Base-by-base conservation (phyloP, 2,888 invertebrate species). In the Cyaniris semiargus region DNA sequence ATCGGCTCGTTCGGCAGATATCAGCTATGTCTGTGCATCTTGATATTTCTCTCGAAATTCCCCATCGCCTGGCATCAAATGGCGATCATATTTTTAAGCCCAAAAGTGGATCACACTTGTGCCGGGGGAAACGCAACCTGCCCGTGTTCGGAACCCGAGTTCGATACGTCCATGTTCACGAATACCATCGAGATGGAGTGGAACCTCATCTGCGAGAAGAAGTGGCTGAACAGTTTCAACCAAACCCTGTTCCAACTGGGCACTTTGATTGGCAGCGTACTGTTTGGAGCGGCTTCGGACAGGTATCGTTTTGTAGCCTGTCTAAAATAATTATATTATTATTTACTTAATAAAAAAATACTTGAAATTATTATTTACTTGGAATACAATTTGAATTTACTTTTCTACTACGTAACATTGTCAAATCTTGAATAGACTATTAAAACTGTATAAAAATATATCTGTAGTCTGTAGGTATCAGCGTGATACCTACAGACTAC, bases 191-290 rank as follows among this genome's bases (percentile, higher is more conserved):
- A 95, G 78, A 96, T 95, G 77, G 95, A 97, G 94, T 97, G 97
- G 96, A 93, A 96, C 86, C 92, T 97, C 79, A 96, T 97, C 34
- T 97, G 97, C 86, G 94, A 95, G 3, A 94, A 90, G 70, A 92
- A 93, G 75, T 95, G 96, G 89, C 88, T 96, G 79, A 94, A 95
- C 2, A 96, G 96, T 84, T 91, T 97, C 38, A 96, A 96, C 0
- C 97, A 97, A 88, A 96, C 96, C 7, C 87, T 96, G 78, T 96
- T 97, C 78, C 97, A 97, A 95, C 87, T 96, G 78, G 97, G 97
- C 48, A 95, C 96, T 75, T 90, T 97, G 83, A 83, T 96, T 48
- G 97, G 97, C 70, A 97, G 96, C 85, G 94, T 97, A 76, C 78
- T 95, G 10, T 97, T 97, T 87, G 97, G 97, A 84, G 95, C 95